phyloP scores from a whole-genome alignment of 2,888 invertebrate species.

The Drosophila pseudotakahashii region DNA sequence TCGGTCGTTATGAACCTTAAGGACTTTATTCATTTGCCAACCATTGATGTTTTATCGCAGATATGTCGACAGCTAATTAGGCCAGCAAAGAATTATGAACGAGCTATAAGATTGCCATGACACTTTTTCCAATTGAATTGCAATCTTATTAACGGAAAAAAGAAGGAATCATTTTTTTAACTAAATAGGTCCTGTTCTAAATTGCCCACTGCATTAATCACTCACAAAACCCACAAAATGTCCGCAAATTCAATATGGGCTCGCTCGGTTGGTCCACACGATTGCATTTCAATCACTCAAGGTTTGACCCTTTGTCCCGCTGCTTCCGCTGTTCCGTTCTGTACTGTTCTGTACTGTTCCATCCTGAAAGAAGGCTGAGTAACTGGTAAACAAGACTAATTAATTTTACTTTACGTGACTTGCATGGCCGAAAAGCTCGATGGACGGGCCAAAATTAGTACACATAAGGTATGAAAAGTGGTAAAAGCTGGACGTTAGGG shows the following conservation, averaged over 20 bases:
- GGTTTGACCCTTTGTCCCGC: constrained; percentile 7
- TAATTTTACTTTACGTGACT: constrained; percentile 71
- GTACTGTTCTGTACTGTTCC: neutral
- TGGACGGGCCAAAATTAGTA: constrained; percentile 32
- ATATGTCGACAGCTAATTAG: constrained; percentile 35
- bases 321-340: neutral
- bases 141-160: neutral
- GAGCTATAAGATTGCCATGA: constrained; percentile 2
- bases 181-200: neutral
- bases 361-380: constrained; percentile 36
- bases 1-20: constrained; percentile 16
- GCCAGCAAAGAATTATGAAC: constrained; percentile 21
- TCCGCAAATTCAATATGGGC: constrained; percentile 26
- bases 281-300: constrained; percentile 41
- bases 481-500: constrained; percentile 30
- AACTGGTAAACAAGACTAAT: constrained; percentile 68
- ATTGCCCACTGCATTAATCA: constrained; percentile 19
- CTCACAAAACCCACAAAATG: neutral
- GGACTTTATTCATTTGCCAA: constrained; percentile 14
- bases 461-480: constrained; percentile 45
- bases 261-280: constrained; percentile 18
- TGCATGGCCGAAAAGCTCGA: constrained; percentile 52
- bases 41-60: constrained; percentile 24
- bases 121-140: constrained; percentile 4
- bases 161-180: neutral